These are phyloP conservation scores for Acanthurus lineatus DNA, from an alignment of 2,797 vertebrate genomes.

Conservation along the genomic window DNA sequence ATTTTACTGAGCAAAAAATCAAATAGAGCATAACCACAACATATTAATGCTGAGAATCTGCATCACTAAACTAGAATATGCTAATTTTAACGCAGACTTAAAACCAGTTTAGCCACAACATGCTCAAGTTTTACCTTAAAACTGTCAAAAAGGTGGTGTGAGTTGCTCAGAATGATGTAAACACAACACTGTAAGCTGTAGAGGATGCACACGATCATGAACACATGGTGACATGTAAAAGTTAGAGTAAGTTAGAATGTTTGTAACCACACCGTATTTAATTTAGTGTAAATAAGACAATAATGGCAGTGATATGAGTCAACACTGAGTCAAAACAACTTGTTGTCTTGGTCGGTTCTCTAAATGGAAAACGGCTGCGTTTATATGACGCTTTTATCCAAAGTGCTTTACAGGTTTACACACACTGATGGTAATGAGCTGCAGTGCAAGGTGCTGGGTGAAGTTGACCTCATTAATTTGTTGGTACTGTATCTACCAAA, in stretches of 20 bases:
- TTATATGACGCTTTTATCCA: not conserved
- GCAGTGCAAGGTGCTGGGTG: not conserved
- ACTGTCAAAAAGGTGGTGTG: too few relatives aligned
- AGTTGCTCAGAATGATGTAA: too few relatives aligned
- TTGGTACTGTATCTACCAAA: not conserved
- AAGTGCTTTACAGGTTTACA: not conserved
- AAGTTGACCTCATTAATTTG: not conserved
- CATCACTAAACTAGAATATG: not conserved
- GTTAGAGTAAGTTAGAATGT: too few relatives aligned
- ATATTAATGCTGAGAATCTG: conserved; percentile 1
- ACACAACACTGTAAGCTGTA: too few relatives aligned
- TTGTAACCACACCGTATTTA: too few relatives aligned
- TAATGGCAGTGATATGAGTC: not conserved
- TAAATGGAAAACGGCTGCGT: not conserved
- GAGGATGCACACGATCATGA: too few relatives aligned
- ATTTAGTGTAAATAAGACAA: too few relatives aligned
- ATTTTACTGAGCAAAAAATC: not conserved
- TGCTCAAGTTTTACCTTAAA: too few relatives aligned
- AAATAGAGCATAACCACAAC: not conserved
- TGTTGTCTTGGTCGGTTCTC: not conserved
- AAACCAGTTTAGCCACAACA: too few relatives aligned
- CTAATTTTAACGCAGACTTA: too few relatives aligned
- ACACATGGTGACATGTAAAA: too few relatives aligned
- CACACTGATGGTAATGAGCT: not conserved
- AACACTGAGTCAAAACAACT: not conserved